These are phyloP conservation scores for Girardia tigrina DNA, from an alignment of 2,888 invertebrate genomes.

Conservation along the genomic window DNA sequence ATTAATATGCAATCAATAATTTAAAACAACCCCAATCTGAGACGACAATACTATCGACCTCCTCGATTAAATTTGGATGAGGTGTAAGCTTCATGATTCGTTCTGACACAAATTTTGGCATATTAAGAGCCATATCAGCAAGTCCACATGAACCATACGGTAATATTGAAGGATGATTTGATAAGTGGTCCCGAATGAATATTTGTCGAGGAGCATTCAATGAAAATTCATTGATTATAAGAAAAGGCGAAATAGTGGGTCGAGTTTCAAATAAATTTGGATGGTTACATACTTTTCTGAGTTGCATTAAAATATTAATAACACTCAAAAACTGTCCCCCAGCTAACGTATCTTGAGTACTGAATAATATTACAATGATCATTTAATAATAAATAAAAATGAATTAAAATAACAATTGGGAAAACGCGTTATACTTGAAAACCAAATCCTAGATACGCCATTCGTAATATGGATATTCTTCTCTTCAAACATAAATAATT, in stretches of 20 bases:
- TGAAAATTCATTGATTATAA: conserved; percentile 56
- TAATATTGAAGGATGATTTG: conserved; percentile 56
- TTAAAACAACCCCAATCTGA: conserved; percentile 14
- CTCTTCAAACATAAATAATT: too few relatives aligned
- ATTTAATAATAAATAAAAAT: too few relatives aligned
- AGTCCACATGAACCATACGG: conserved; percentile 39
- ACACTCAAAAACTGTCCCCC: conserved; percentile 84
- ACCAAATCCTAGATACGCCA: too few relatives aligned
- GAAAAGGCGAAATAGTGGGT: conserved; percentile 78
- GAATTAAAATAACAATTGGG: too few relatives aligned
- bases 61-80: conserved; percentile 45
- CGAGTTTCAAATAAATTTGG: conserved; percentile 92
- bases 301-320: conserved; percentile 87
- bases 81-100: conserved; percentile 64
- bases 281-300: conserved; percentile 92
- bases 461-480: too few relatives aligned
- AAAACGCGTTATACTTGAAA: too few relatives aligned
- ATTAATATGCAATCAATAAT: not conserved
- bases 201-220: conserved; percentile 59
- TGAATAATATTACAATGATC: too few relatives aligned
- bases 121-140: conserved; percentile 58
- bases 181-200: conserved; percentile 61
- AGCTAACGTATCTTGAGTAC: conserved; percentile 77
- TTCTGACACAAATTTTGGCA: conserved; percentile 71
- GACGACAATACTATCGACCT: conserved; percentile 27